Percentiles rank a stretch among this genome's conserved stretches.
Conservation (phyloP, 2,113 vertebrate genomes). For the Willisornis vidua region DNA sequence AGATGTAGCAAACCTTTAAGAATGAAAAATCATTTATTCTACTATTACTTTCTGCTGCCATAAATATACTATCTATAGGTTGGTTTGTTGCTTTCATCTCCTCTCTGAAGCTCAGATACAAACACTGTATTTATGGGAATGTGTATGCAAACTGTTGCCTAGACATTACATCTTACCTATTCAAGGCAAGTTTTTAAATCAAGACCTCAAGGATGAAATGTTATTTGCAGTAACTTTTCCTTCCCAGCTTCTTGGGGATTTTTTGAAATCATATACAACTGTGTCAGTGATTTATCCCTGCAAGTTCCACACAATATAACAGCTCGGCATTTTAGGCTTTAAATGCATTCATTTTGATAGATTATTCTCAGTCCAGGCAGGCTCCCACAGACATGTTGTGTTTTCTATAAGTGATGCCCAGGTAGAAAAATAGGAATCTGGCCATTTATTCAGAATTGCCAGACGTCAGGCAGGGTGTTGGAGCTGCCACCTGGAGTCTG, state of each 20-base stretch:
- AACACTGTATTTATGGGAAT: not conserved
- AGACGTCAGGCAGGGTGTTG: not conserved
- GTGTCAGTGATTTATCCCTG: not conserved
- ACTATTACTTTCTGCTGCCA: not conserved
- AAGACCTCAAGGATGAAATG: not conserved
- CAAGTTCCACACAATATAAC: not conserved
- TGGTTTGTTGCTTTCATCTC: not conserved
- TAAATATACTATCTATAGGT: not conserved
- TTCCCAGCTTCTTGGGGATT: not conserved
- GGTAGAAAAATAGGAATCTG: not conserved
- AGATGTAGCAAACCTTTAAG: not conserved
- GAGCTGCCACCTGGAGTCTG: conserved; percentile 6
- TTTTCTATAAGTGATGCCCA: not conserved
- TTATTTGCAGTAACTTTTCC: not conserved
- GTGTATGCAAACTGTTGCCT: not conserved
- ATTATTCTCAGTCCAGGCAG: not conserved
- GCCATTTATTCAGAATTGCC: not conserved
- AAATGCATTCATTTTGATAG: not conserved
- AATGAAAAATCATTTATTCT: not conserved
- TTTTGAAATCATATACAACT: not conserved
- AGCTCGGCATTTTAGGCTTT: not conserved
- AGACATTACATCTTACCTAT: not conserved
- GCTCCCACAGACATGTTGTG: not conserved
- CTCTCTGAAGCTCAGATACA: not conserved
- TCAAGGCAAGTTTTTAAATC: not conserved